phyloP scores from a whole-genome alignment of 1,140 invertebrate species.

The Bradysia coprophila region DNA sequence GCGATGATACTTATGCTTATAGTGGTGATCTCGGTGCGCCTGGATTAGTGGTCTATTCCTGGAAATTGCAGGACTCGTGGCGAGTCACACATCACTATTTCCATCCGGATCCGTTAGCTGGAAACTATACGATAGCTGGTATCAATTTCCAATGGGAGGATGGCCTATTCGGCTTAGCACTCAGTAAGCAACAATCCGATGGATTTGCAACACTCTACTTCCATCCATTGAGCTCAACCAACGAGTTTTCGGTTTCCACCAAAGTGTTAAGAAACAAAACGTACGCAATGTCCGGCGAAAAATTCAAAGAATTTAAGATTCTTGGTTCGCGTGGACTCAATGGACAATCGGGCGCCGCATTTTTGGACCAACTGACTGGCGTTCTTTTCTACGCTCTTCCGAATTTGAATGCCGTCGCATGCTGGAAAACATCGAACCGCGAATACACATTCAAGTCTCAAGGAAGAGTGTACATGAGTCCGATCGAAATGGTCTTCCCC shows the following conservation, averaged over 20 bases:
- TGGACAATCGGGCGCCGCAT: conserved; percentile 52
- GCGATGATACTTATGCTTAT: conserved; percentile 44
- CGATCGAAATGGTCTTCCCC: conserved; percentile 52
- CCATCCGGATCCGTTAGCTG: conserved; percentile 43
- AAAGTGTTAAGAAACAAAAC: conserved; percentile 38
- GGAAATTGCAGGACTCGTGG: conserved; percentile 43
- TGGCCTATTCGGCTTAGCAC: conserved; percentile 48
- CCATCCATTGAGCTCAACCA: conserved; percentile 51
- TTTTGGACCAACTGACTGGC: conserved; percentile 45
- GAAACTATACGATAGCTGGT: conserved; percentile 49
- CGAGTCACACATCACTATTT: conserved; percentile 49
- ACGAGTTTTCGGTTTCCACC: conserved; percentile 51
- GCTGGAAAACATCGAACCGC: conserved; percentile 50
- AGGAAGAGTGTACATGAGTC: conserved; percentile 46
- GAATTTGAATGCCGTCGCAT: conserved; percentile 55
- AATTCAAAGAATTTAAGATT: conserved; percentile 42
- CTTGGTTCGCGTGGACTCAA: conserved; percentile 48
- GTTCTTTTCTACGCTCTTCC: conserved; percentile 57
- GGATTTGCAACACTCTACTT: conserved; percentile 56
- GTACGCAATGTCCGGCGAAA: conserved; percentile 25
- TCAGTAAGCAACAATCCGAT: conserved; percentile 36
- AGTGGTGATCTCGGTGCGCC: conserved; percentile 41
- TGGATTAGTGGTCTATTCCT: conserved; percentile 48
- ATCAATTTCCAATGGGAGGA: conserved; percentile 56
- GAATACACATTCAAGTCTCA: conserved; percentile 42